phyloP scores from a whole-genome alignment of 2,113 vertebrate species.

The Crocuta crocuta region DNA sequence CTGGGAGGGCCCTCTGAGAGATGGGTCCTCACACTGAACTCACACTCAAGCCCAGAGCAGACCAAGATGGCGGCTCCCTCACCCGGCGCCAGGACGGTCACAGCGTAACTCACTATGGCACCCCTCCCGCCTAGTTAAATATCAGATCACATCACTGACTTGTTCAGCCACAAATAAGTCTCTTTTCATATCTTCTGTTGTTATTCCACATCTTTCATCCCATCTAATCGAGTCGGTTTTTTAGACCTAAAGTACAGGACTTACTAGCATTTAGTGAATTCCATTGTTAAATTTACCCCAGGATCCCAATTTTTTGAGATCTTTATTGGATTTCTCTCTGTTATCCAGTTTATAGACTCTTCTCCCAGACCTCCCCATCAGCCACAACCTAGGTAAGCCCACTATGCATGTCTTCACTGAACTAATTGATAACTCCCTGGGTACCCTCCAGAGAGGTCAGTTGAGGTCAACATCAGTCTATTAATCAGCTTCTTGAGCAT shows the following conservation, averaged over 20 bases:
- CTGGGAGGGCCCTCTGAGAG: no score
- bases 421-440: neutral
- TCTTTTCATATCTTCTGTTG: neutral
- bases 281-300: neutral
- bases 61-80: accelerated
- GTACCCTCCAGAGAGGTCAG: neutral
- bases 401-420: neutral
- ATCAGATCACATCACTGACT: neutral
- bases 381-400: neutral
- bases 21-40: accelerated
- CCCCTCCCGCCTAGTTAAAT: accelerated
- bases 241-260: neutral
- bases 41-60: neutral
- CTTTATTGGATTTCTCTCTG: neutral
- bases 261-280: neutral
- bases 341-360: neutral
- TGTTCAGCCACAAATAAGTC: neutral
- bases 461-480: neutral
- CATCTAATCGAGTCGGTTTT: neutral
- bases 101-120: accelerated
- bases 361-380: neutral
- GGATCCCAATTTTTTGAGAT: neutral
- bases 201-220: neutral
- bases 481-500: neutral
- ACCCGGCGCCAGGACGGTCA: neutral